These are phyloP conservation scores for Caenorhabditis zanzibari DNA, from an alignment of 2,888 invertebrate genomes.

Conservation along the genomic window DNA sequence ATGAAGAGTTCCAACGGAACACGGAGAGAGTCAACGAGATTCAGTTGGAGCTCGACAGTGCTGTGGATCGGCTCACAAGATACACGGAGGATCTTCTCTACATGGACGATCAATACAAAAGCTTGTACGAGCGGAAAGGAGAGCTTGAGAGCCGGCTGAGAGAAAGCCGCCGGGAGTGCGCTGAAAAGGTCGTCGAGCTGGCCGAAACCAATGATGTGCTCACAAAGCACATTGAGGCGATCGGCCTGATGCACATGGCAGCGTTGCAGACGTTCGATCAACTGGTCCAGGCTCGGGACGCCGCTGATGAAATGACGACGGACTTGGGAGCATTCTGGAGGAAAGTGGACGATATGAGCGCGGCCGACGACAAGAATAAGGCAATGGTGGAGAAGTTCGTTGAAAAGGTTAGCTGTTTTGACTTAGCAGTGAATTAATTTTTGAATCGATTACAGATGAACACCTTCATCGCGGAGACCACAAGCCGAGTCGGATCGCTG, in stretches of 20 bases:
- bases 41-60: slow-evolving; percentile 70
- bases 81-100: slow-evolving; percentile 74
- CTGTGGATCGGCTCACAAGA: slow-evolving; percentile 57
- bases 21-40: slow-evolving; percentile 74
- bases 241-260: slow-evolving; percentile 53
- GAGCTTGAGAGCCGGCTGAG: slow-evolving; percentile 60
- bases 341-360: slow-evolving; percentile 64
- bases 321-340: slow-evolving; percentile 55
- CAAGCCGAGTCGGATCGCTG: neutral
- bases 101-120: slow-evolving; percentile 78
- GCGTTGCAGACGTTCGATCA: slow-evolving; percentile 44
- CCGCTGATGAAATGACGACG: slow-evolving; percentile 47
- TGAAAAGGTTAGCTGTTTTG: neutral
- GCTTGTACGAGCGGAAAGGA: slow-evolving; percentile 68
- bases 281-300: slow-evolving; percentile 8
- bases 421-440: neutral
- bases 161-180: slow-evolving; percentile 56
- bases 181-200: slow-evolving; percentile 65
- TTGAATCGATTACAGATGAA: slow-evolving; percentile 20
- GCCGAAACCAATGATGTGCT: slow-evolving; percentile 66
- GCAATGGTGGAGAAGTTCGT: slow-evolving; percentile 10
- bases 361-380: slow-evolving; percentile 39
- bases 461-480: slow-evolving; percentile 6
- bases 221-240: slow-evolving; percentile 45
- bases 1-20: slow-evolving; percentile 85